These are phyloP conservation scores for Pristionchus arcanus DNA, from an alignment of 2,888 invertebrate species.

Conservation along the genomic window DNA sequence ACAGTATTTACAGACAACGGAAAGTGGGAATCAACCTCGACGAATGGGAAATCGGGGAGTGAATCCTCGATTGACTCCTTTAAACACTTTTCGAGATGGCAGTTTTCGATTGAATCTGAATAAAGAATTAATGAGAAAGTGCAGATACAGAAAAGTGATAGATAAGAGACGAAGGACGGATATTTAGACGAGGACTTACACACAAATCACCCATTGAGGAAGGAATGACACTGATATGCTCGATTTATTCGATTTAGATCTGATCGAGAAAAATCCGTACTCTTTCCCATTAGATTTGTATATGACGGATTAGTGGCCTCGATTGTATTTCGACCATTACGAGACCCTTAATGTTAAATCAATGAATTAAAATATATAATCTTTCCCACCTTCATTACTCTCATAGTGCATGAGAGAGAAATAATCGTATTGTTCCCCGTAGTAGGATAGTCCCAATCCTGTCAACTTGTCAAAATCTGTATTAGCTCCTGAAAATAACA, in stretches of 20 bases:
- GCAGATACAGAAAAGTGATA: background rate
- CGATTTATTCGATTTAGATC: slow-evolving; percentile 76
- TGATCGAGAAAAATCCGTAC: slow-evolving; percentile 74
- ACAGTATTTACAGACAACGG: slow-evolving; percentile 27
- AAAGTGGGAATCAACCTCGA: background rate
- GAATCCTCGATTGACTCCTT: background rate
- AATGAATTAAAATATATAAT: background rate
- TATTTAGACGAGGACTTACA: slow-evolving; percentile 30
- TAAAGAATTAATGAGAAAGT: background rate
- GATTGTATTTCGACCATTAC: slow-evolving; percentile 77
- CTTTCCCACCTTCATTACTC: slow-evolving; percentile 64
- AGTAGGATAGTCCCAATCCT: slow-evolving; percentile 75
- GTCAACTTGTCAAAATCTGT: slow-evolving; percentile 77
- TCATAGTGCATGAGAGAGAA: slow-evolving; percentile 78
- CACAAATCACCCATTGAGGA: slow-evolving; percentile 44
- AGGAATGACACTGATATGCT: slow-evolving; percentile 70
- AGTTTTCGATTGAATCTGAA: slow-evolving; percentile 41
- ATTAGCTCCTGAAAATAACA: slow-evolving; percentile 71
- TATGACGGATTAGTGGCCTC: slow-evolving; percentile 72
- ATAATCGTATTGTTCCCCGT: slow-evolving; percentile 77
- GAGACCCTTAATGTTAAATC: slow-evolving; percentile 59
- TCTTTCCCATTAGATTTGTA: slow-evolving; percentile 76
- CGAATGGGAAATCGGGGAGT: background rate
- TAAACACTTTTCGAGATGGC: slow-evolving; percentile 21
- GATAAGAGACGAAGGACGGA: background rate